Evolutionary conservation across 2,888 invertebrate genomes (phyloP).

Genomic region (Exocentrus adspersus): DNA sequence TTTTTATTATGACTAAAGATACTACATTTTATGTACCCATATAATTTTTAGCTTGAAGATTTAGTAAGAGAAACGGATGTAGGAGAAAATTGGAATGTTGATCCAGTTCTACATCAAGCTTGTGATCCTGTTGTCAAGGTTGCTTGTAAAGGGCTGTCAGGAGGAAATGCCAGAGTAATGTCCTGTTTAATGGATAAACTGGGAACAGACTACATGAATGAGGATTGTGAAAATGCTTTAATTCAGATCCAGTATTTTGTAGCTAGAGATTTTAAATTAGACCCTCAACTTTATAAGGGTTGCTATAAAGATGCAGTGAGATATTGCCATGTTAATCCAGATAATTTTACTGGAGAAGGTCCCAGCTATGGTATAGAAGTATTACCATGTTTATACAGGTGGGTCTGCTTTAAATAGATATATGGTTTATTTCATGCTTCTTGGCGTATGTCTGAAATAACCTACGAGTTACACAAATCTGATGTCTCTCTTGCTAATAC

Average conservation of each 20-base stretch:
- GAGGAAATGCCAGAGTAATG: constrained; percentile 86
- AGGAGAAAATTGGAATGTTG: constrained; percentile 96
- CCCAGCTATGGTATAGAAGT: constrained; percentile 86
- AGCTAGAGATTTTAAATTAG: constrained; percentile 92
- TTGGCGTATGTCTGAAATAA: no score
- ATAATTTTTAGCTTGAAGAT: constrained; percentile 71
- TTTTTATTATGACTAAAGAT: no score
- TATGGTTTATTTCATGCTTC: no score
- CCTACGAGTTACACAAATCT: no score
- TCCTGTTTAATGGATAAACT: constrained; percentile 94
- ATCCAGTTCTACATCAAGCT: constrained; percentile 86
- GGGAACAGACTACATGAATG: constrained; percentile 84
- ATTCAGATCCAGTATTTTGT: constrained; percentile 98
- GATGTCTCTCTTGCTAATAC: no score
- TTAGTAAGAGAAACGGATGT: constrained; percentile 88
- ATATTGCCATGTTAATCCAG: constrained; percentile 80
- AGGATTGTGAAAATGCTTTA: constrained; percentile 89
- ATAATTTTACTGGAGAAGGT: constrained; percentile 76
- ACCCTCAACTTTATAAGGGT: constrained; percentile 86
- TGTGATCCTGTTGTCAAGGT: constrained; percentile 87
- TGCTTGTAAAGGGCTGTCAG: constrained; percentile 77
- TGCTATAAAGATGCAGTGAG: constrained; percentile 89
- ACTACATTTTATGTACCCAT: no score
- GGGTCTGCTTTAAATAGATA: constrained; percentile 11
- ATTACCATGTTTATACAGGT: constrained; percentile 88